Base-by-base conservation (phyloP, 2,888 invertebrate species). In the Sepioteuthis lessoniana region DNA sequence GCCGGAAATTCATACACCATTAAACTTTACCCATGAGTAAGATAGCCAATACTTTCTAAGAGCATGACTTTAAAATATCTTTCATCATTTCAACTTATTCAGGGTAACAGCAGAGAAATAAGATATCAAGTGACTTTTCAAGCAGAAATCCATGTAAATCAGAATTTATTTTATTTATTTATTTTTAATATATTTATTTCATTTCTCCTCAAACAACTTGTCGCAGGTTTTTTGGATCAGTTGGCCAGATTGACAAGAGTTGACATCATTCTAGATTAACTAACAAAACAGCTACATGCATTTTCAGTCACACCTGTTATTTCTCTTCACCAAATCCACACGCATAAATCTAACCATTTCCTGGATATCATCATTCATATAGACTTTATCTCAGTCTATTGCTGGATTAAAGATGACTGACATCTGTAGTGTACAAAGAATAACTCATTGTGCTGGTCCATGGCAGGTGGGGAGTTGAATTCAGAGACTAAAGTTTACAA, bases 71-170 rank as follows among this genome's bases (percentile, higher is more conserved):
- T 55, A 76, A 76, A 31, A 76, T 42, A 76, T n/a, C 76, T n/a
- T 76, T 76, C 76, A n/a, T 76, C 76, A 35, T n/a, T 31, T 76
- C n/a, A 35, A n/a, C 76, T 76, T 76, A 76, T 76, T 35, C n/a
- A 35, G n/a, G n/a, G 76, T 16, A 76, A n/a, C 55, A 25, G 55
- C 55, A 55, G 16, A n/a, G 76, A 3, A 76, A 76, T 3, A 76
- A 76, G n/a, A n/a, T 76, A 76, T 76, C n/a, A 76, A 76, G 19
- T n/a, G n/a, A 76, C n/a, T 76, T 76, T 76, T 76, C 76, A 76
- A 16, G 76, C 76, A 76, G 76, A 76, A 76, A 76, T 76, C 76
- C 76, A 2, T 76, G 76, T 16, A 76, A 76, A 35, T 76, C 76
- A 76, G n/a, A 0, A n/a, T 35, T 76, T 76, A n/a, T n/a, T 8